These are phyloP conservation scores for Labeo catla DNA, from an alignment of 2,113 vertebrate genomes.

Conservation along the genomic window DNA sequence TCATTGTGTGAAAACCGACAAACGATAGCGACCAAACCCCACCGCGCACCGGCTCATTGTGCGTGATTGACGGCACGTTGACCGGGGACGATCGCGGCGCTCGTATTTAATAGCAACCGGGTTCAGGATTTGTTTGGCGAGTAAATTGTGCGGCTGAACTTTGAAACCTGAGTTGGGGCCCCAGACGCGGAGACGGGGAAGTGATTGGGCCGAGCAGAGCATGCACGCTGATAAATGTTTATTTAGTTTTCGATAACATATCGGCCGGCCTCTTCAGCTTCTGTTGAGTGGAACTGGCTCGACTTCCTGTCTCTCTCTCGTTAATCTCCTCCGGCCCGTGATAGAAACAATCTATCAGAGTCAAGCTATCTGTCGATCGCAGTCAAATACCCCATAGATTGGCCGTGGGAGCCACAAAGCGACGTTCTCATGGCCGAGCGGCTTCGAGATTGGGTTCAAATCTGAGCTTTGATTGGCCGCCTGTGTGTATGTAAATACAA, in stretches of 20 bases:
- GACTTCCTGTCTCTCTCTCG: constrained; percentile 4
- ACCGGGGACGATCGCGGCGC: not conserved
- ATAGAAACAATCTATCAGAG: constrained; percentile 43
- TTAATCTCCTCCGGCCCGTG: not conserved
- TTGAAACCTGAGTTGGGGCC: constrained; percentile 63
- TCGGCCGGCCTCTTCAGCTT: constrained; percentile 31
- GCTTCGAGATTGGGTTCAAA: not conserved
- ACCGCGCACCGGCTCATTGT: not conserved
- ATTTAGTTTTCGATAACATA: constrained; percentile 51
- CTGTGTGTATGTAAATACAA: constrained; percentile 24
- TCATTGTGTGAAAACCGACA: constrained; percentile 37
- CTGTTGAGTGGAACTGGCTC: constrained; percentile 38
- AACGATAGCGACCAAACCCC: constrained; percentile 27
- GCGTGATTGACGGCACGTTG: constrained; percentile 20
- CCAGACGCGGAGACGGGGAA: constrained; percentile 38
- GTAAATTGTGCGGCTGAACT: constrained; percentile 62
- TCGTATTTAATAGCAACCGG: constrained; percentile 10
- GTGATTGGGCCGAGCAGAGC: constrained; percentile 56
- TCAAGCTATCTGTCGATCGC: constrained; percentile 25
- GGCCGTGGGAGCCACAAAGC: not conserved
- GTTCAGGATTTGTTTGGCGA: constrained; percentile 43
- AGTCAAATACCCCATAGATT: constrained; percentile 30
- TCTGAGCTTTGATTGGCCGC: constrained; percentile 2
- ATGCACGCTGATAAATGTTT: constrained; percentile 46
- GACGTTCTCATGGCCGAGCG: not conserved